A percentile compares a stretch with the other conserved stretches of the same genome.
phyloP scores from a whole-genome alignment of 2,888 invertebrate genomes.

The Pachymerium ferrugineum region DNA sequence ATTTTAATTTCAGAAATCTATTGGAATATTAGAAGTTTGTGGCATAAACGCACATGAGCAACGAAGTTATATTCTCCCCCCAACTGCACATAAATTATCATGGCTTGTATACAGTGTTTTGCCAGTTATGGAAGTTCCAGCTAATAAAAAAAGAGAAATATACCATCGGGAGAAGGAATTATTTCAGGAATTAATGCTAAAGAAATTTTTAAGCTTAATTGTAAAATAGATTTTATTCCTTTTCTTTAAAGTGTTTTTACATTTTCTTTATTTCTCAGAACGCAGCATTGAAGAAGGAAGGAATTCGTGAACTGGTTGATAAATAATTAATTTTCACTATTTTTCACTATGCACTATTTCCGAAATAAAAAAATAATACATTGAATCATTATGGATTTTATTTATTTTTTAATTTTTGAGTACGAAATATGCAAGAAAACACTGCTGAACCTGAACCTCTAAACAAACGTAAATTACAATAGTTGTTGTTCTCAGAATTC shows the following conservation, averaged over 20 bases:
- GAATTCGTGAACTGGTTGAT: background rate
- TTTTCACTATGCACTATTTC: too few relatives aligned
- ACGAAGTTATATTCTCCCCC: background rate
- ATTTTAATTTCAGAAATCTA: background rate
- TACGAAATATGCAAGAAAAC: too few relatives aligned
- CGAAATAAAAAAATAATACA: too few relatives aligned
- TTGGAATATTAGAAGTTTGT: background rate
- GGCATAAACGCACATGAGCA: background rate
- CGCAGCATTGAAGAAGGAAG: constrained; percentile 10
- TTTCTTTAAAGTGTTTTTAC: background rate
- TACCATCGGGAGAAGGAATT: background rate
- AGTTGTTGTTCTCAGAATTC: too few relatives aligned
- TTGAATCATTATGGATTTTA: too few relatives aligned
- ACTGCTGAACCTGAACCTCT: too few relatives aligned
- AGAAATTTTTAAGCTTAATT: background rate
- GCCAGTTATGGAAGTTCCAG: background rate
- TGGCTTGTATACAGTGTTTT: background rate
- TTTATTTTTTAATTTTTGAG: too few relatives aligned
- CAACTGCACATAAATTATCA: background rate
- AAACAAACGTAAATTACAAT: too few relatives aligned
- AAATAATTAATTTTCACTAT: too few relatives aligned
- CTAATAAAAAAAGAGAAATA: background rate
- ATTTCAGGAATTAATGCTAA: background rate
- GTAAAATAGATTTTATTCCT: background rate
- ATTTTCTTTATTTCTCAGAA: background rate